Percentiles rank a stretch among this genome's conserved stretches.
Conservation (phyloP, 2,113 vertebrate species). For the Ctenodactylus gundi region DNA sequence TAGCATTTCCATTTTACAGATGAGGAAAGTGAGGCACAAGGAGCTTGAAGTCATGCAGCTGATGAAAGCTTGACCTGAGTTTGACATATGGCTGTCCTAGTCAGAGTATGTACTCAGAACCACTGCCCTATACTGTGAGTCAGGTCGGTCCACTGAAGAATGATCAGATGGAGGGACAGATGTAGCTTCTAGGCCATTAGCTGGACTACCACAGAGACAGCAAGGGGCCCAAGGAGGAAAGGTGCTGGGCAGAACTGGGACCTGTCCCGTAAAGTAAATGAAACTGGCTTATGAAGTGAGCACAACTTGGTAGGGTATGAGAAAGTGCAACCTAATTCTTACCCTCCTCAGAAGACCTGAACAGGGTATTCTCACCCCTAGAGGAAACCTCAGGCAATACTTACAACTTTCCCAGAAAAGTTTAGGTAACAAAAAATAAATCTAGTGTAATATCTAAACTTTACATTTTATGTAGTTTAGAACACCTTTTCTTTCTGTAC, state of each 20-base stretch:
- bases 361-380: neutral
- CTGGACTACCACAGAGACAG: neutral
- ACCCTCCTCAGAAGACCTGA: neutral
- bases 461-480: neutral
- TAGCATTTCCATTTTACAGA: neutral
- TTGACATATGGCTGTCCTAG: rapidly evolving
- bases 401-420: neutral
- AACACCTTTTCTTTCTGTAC: neutral
- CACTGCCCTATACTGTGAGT: rapidly evolving
- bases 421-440: neutral
- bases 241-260: rapidly evolving
- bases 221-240: neutral
- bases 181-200: neutral
- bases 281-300: neutral
- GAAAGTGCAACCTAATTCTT: neutral
- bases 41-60: neutral
- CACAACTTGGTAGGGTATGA: neutral
- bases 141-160: too few species aligned
- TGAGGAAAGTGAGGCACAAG: neutral
- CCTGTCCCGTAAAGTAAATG: neutral
- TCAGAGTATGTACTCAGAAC: neutral
- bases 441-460: neutral
- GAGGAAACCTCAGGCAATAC: neutral
- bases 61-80: neutral
- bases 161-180: neutral